Evolutionary conservation across 2,888 invertebrate genomes (phyloP).

Genomic region (Pachliopta kotzebuea): DNA sequence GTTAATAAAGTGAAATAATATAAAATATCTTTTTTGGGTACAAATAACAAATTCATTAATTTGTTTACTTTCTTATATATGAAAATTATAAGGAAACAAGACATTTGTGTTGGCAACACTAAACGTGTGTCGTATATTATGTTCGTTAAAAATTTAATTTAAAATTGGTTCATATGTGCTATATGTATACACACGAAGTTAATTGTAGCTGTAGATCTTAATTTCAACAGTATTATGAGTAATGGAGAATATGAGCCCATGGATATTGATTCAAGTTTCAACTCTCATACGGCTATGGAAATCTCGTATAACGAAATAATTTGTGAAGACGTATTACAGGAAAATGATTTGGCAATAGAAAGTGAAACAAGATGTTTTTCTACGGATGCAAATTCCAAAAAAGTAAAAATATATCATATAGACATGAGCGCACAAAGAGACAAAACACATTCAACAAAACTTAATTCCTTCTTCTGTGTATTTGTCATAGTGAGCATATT

Average conservation of each 20-base stretch:
- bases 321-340: neutral
- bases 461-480: neutral
- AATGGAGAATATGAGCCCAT: conserved; percentile 62
- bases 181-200: neutral
- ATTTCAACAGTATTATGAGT: conserved; percentile 14
- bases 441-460: neutral
- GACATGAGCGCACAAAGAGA: conserved; percentile 3
- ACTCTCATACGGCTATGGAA: conserved; percentile 57
- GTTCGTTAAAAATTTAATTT: neutral
- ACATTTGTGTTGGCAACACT: neutral
- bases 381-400: neutral
- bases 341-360: neutral
- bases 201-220: neutral
- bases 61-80: no score
- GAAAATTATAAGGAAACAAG: no score
- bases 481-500: conserved; percentile 25
- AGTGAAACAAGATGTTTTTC: neutral
- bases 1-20: no score
- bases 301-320: conserved; percentile 46
- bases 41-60: no score
- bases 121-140: neutral
- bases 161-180: neutral
- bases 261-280: conserved; percentile 64
- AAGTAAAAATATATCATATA: conserved; percentile 14
- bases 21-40: no score